Conservation (phyloP, 2,797 vertebrate genomes). For the Urophycis tenuis region DNA sequence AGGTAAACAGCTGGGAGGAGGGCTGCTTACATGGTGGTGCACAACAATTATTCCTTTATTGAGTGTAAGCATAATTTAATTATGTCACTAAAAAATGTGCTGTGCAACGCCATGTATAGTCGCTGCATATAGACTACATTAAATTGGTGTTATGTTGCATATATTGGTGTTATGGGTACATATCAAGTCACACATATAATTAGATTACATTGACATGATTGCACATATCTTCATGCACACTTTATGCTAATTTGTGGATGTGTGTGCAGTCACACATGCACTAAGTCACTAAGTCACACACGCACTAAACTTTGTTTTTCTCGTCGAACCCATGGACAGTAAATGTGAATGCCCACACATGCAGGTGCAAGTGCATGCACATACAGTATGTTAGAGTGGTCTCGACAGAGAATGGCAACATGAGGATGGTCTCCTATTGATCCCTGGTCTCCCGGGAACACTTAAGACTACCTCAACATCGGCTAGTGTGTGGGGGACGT, state of each 20-base stretch:
- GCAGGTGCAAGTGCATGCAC: background rate
- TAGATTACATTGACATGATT: background rate
- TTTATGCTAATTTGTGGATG: background rate
- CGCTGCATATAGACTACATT: background rate
- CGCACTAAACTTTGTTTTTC: background rate
- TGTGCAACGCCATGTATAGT: background rate
- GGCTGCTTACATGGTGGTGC: background rate
- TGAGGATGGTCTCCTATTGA: slow-evolving; percentile 7
- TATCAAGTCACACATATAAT: background rate
- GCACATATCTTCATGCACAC: background rate
- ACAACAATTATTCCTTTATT: background rate
- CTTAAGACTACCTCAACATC: background rate
- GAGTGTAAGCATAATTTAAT: background rate
- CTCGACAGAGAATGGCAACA: background rate
- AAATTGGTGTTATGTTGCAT: background rate
- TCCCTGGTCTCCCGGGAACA: slow-evolving; percentile 3
- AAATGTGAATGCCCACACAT: background rate
- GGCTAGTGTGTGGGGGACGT: background rate
- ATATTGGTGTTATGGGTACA: background rate
- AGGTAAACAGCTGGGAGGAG: background rate
- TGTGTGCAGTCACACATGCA: background rate
- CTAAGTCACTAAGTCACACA: background rate
- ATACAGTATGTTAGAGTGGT: background rate
- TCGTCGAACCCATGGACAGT: background rate
- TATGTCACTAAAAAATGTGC: background rate